phyloP scores from a whole-genome alignment of 2,888 invertebrate genomes.

The Nysson spinosus region DNA sequence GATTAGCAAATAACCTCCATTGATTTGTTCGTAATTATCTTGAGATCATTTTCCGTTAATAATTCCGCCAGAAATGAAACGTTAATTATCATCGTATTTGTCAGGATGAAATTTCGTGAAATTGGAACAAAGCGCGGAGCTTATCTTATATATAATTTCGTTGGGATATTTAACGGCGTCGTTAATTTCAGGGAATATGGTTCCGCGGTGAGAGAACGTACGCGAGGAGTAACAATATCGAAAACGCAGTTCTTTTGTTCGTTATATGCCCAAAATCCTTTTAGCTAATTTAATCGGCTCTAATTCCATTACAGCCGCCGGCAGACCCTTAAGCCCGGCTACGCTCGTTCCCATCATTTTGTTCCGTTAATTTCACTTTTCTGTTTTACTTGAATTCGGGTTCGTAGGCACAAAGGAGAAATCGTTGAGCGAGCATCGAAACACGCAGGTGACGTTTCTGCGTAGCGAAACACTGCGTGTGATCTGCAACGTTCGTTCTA shows the following conservation, averaged over 20 bases:
- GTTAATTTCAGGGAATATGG: background rate
- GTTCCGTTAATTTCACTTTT: conserved; percentile 56
- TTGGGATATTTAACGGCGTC: no score
- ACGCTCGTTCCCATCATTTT: conserved; percentile 49
- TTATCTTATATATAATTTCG: no score
- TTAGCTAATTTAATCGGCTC: conserved; percentile 63
- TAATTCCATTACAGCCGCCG: conserved; percentile 60
- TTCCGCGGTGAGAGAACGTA: background rate
- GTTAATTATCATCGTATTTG: no score
- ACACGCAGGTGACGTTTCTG: conserved; percentile 8
- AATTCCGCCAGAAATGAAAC: no score
- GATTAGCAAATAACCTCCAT: no score
- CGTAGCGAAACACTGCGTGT: conserved; percentile 9
- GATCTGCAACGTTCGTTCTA: conserved; percentile 39
- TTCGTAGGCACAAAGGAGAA: conserved; percentile 19
- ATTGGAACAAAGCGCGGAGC: no score
- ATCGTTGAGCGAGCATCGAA: conserved; percentile 26
- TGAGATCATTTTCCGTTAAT: no score
- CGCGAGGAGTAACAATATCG: conserved; percentile 33
- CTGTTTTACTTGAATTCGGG: conserved; percentile 25
- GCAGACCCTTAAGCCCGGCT: conserved; percentile 49
- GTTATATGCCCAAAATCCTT: conserved; percentile 51
- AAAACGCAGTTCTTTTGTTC: conserved; percentile 35
- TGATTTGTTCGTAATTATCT: no score
- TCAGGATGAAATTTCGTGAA: no score